Conservation (phyloP, 2,888 invertebrate genomes). For the Operophtera brumata region DNA sequence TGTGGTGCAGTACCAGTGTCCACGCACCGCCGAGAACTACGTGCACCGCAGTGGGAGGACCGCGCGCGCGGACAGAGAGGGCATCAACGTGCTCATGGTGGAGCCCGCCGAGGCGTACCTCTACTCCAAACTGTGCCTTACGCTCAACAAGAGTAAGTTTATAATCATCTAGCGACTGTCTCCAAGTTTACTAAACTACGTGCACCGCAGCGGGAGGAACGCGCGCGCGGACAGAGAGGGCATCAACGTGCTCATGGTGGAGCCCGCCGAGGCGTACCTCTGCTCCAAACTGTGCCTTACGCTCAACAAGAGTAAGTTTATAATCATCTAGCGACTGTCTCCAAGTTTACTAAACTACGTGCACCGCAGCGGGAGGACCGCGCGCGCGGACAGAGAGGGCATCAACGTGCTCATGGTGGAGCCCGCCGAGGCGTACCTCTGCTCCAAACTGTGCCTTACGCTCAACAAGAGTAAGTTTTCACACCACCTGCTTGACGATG, state of each 20-base stretch:
- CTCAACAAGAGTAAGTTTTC: slow-evolving; percentile 90
- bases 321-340: too few relatives aligned
- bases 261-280: slow-evolving; percentile 89
- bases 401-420: slow-evolving; percentile 95
- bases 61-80: slow-evolving; percentile 93
- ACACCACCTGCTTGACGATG: too few relatives aligned
- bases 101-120: slow-evolving; percentile 91
- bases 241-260: slow-evolving; percentile 94
- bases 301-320: slow-evolving; percentile 87
- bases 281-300: slow-evolving; percentile 92
- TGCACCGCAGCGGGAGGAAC: slow-evolving; percentile 98
- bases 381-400: slow-evolving; percentile 93
- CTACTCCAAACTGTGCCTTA: slow-evolving; percentile 90
- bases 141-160: slow-evolving; percentile 89
- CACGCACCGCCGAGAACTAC: slow-evolving; percentile 96
- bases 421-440: slow-evolving; percentile 90
- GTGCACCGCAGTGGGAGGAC: slow-evolving; percentile 98
- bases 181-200: too few relatives aligned
- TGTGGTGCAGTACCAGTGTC: slow-evolving; percentile 97
- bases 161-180: too few relatives aligned
- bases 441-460: slow-evolving; percentile 89
- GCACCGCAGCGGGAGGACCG: slow-evolving; percentile 98
- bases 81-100: slow-evolving; percentile 94
- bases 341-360: too few relatives aligned
- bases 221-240: slow-evolving; percentile 95